These are phyloP conservation scores for Eupithecia exiguata DNA, from an alignment of 2,888 invertebrate genomes.

Conservation along the genomic window DNA sequence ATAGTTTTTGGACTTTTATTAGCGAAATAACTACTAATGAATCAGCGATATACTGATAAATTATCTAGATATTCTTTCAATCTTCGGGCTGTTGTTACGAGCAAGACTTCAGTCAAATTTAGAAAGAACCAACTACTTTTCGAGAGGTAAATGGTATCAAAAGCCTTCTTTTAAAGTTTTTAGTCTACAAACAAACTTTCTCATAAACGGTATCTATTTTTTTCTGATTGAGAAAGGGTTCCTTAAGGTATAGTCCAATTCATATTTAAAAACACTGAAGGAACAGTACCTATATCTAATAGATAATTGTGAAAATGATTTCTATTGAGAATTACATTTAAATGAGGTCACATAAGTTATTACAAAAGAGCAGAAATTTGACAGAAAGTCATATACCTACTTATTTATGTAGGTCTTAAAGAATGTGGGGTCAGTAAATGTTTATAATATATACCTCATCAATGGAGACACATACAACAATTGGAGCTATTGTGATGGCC, in stretches of 20 bases:
- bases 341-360: background rate
- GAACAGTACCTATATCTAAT: background rate
- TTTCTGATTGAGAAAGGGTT: background rate
- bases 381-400: background rate
- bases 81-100: background rate
- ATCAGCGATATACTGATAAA: slow-evolving; percentile 7
- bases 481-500: background rate
- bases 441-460: background rate
- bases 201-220: background rate
- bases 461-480: background rate
- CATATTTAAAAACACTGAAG: background rate
- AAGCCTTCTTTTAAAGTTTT: background rate
- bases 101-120: background rate
- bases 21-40: background rate
- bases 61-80: background rate
- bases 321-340: background rate
- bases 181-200: background rate
- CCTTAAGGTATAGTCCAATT: too few species aligned
- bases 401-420: background rate
- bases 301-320: background rate
- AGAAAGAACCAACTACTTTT: background rate
- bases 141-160: background rate
- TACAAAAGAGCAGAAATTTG: background rate
- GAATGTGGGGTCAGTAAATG: background rate
- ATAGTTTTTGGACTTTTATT: background rate